These are phyloP conservation scores for Rhineura floridana DNA, from an alignment of 2,113 vertebrate species.

Conservation along the genomic window DNA sequence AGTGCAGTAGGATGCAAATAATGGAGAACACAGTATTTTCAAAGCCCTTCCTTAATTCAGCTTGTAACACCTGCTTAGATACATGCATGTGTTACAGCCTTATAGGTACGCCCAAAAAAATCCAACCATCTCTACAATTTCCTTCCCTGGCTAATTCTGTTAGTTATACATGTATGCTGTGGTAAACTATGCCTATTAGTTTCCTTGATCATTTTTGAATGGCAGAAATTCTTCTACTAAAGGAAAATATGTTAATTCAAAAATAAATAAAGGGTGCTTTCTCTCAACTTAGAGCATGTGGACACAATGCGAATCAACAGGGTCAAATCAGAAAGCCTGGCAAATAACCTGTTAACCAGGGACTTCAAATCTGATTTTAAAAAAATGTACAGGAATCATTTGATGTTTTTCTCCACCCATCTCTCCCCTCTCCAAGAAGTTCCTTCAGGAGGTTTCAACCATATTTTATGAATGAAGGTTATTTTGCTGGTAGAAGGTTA, in stretches of 20 bases:
- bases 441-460: background rate
- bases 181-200: background rate
- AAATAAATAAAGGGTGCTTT: conserved; percentile 7
- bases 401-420: conserved; percentile 17
- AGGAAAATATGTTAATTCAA: conserved; percentile 24
- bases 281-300: conserved; percentile 19
- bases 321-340: conserved; percentile 51
- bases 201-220: background rate
- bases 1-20: conserved; percentile 45
- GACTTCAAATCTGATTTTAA: conserved; percentile 13
- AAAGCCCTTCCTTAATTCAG: conserved; percentile 57
- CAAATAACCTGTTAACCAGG: conserved; percentile 68
- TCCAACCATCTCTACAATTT: conserved; percentile 48
- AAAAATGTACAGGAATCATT: background rate
- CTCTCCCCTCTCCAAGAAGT: conserved; percentile 9
- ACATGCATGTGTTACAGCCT: conserved; percentile 1
- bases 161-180: conserved; percentile 6
- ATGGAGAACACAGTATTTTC: conserved; percentile 25
- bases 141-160: conserved; percentile 53
- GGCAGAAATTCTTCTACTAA: background rate
- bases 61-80: conserved; percentile 47
- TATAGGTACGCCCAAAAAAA: conserved; percentile 45
- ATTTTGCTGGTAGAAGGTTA: conserved; percentile 22
- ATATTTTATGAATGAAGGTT: conserved; percentile 18
- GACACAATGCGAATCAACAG: conserved; percentile 27